These are phyloP conservation scores for Bujurquina vittata DNA, from an alignment of 2,113 vertebrate species.

Conservation along the genomic window DNA sequence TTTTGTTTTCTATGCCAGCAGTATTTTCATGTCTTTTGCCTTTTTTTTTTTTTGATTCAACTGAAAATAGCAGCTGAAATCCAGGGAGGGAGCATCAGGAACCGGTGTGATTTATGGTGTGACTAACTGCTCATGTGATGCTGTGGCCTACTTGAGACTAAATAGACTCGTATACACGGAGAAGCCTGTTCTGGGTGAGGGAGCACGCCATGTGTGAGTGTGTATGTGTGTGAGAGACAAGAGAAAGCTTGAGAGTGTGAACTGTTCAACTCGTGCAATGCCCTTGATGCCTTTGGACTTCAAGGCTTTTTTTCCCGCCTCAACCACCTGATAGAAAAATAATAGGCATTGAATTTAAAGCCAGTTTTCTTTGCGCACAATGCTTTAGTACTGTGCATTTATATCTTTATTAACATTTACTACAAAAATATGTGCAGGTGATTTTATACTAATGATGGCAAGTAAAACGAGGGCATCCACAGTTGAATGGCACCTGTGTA, in stretches of 20 bases:
- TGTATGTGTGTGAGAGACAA: background rate
- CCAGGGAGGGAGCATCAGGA: constrained; percentile 43
- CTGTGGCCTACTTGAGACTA: constrained; percentile 68
- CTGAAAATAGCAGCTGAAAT: constrained; percentile 66
- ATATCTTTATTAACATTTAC: too few relatives aligned
- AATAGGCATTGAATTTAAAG: background rate
- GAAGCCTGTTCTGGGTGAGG: constrained; percentile 11
- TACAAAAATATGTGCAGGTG: background rate
- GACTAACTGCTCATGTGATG: constrained; percentile 60
- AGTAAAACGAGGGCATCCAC: background rate
- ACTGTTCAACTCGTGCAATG: background rate
- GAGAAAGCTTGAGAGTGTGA: constrained; percentile 1
- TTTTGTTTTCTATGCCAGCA: constrained; percentile 12
- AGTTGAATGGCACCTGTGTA: background rate
- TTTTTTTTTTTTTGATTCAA: background rate
- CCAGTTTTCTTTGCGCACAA: background rate
- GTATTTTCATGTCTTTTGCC: constrained; percentile 23
- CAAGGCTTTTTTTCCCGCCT: background rate
- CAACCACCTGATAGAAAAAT: background rate
- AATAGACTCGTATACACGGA: constrained; percentile 42
- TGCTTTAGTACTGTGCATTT: too few relatives aligned
- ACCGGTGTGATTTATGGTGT: constrained; percentile 61
- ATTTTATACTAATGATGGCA: background rate
- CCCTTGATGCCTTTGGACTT: background rate
- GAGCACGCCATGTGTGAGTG: constrained; percentile 3